Evolutionary conservation across 2,888 invertebrate genomes (phyloP), one percentile per base, ranked within the genome.

Genomic region (Apodemia duryi): DNA sequence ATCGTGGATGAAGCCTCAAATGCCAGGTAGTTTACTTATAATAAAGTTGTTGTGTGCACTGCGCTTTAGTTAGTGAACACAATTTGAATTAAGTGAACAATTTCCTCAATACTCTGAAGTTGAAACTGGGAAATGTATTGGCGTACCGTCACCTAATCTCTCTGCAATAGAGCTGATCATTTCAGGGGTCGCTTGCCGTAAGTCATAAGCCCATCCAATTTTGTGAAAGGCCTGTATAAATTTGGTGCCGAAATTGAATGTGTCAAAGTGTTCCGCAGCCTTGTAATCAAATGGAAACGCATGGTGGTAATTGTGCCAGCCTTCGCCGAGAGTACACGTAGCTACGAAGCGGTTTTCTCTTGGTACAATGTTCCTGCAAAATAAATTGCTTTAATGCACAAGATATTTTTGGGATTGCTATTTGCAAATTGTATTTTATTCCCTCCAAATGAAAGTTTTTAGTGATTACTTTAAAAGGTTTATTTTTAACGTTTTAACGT

Each of bases 221-320:
- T 78, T 84, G 71, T 85, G 81, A 63, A 89, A 91, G 62, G 80
- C 76, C 43, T 78, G 75, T 51, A 92, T 89, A 67, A 90, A 84
- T 62, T 75, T 77, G 0, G 89, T 86, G 3, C 85, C 81, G 2
- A 84, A 81, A 68, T 92, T 91, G 62, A 92, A 91, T 54, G 82
- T 71, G 63, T 92, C 87, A 65, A 92, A 93, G 63, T 93, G 90
- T 72, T 94, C 93, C 1, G 93, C 91, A 0, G 93, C 93, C 72
- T 93, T 92, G 79, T 93, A 94, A 77, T 94, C 94, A 83, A 94
- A 95, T 2, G 96, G 96, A 77, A 96, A 96, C 0, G 94, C 94
- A 79, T 96, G 96, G 76, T 96, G 96, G 80, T 95, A 96, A 81
- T 96, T 96, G 82, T 96, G 96, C 94, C 95, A 96, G 2, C 96